These are phyloP conservation scores for Drosophila chauvacae DNA, from an alignment of 1,140 invertebrate species.

Conservation along the genomic window DNA sequence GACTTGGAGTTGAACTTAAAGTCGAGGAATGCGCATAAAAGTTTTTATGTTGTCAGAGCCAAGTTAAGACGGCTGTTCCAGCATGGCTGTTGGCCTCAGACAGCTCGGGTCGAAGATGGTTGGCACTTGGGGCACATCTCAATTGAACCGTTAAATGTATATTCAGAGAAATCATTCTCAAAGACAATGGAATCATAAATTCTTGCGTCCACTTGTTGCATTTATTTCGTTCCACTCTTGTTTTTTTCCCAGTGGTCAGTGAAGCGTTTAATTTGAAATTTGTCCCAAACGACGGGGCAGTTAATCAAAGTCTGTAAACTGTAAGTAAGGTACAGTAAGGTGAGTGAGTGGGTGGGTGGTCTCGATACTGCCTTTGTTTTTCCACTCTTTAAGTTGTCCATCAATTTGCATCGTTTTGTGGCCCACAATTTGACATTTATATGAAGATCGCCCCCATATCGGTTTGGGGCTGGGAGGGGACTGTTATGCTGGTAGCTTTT, in stretches of 20 bases:
- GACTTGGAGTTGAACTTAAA: slow-evolving; percentile 41
- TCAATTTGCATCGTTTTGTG: slow-evolving; percentile 55
- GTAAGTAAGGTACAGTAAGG: too few species aligned
- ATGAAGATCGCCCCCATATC: slow-evolving; percentile 42
- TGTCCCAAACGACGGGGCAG: slow-evolving; percentile 49
- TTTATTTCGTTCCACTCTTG: slow-evolving; percentile 4
- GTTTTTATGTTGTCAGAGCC: slow-evolving; percentile 72
- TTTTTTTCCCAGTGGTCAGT: slow-evolving; percentile 55
- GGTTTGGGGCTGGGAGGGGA: not conserved
- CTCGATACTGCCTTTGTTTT: slow-evolving; percentile 21
- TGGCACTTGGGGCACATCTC: slow-evolving; percentile 30
- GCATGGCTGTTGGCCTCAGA: slow-evolving; percentile 12
- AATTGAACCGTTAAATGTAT: slow-evolving; percentile 58
- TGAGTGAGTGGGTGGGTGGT: slow-evolving; percentile 62
- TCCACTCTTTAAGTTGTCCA: slow-evolving; percentile 33
- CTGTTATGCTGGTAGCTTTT: slow-evolving; percentile 48
- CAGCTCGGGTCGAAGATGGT: slow-evolving; percentile 29
- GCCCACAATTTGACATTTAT: slow-evolving; percentile 48
- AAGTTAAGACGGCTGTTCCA: slow-evolving; percentile 34
- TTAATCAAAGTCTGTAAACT: slow-evolving; percentile 56
- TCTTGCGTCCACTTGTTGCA: slow-evolving; percentile 30
- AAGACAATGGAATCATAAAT: slow-evolving; percentile 58
- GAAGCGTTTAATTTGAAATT: slow-evolving; percentile 75
- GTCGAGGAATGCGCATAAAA: slow-evolving; percentile 79
- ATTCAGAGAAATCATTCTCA: slow-evolving; percentile 33